Evolutionary conservation across 2,797 vertebrate species (phyloP).

Genomic region (Sebastes trivittatus): DNA sequence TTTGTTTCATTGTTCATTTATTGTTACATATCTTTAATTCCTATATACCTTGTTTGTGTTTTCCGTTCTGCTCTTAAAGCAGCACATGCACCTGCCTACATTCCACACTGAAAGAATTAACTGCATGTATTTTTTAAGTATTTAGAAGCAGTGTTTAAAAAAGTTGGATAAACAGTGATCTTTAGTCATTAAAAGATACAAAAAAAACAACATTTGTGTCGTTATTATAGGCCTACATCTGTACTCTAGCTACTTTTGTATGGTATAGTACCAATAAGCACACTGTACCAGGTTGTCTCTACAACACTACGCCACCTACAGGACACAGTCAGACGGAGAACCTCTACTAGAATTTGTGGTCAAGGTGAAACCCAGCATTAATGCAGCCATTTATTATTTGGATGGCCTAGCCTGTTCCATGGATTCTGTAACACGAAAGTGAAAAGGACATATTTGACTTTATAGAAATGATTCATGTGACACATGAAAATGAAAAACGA

Average conservation of each 20-base stretch:
- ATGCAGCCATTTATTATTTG: background rate
- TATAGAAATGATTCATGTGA: background rate
- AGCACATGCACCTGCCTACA: background rate
- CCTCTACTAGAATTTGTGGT: background rate
- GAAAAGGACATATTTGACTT: background rate
- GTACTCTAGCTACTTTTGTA: background rate
- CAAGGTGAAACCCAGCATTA: slow-evolving; percentile 4
- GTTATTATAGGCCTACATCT: background rate
- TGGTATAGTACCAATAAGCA: background rate
- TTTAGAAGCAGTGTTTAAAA: background rate
- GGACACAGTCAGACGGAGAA: background rate
- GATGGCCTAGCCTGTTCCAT: background rate
- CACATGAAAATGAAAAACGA: background rate
- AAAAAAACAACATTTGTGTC: background rate
- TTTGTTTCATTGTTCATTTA: background rate
- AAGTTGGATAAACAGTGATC: background rate
- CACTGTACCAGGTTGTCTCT: background rate
- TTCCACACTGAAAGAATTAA: background rate
- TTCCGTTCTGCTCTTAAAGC: background rate
- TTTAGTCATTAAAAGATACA: background rate
- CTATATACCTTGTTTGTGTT: background rate
- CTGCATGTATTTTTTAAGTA: background rate
- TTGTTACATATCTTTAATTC: background rate
- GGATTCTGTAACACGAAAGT: background rate
- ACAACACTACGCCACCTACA: background rate